phyloP scores from a whole-genome alignment of 2,888 invertebrate genomes.

The Erebia epiphron region DNA sequence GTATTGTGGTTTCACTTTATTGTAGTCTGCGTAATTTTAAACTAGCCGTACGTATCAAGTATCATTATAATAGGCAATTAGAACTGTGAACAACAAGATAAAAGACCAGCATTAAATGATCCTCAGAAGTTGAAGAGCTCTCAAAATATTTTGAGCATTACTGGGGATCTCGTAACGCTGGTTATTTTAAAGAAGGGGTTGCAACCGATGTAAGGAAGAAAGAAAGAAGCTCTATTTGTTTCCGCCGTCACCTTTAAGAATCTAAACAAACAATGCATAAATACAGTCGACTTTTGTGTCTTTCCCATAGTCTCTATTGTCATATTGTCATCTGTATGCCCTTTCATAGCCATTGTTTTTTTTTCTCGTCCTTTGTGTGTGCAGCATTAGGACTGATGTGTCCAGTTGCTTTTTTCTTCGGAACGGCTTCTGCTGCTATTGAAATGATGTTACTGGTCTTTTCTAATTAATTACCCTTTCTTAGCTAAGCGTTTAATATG shows the following conservation, averaged over 20 bases:
- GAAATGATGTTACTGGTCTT: slow-evolving; percentile 39
- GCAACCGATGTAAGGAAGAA: slow-evolving; percentile 44
- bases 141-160: slow-evolving; percentile 19
- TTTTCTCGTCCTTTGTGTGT: slow-evolving; percentile 54
- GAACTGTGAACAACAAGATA: slow-evolving; percentile 63
- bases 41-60: slow-evolving; percentile 63
- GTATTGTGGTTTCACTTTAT: slow-evolving; percentile 7
- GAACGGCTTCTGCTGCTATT: slow-evolving; percentile 39
- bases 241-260: slow-evolving; percentile 72
- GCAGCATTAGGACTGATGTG: slow-evolving; percentile 57
- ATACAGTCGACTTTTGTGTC: slow-evolving; percentile 71
- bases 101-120: slow-evolving; percentile 45
- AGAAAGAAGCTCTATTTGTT: slow-evolving; percentile 71
- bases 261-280: slow-evolving; percentile 79
- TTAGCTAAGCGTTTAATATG: not conserved
- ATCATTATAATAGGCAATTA: slow-evolving; percentile 81
- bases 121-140: slow-evolving; percentile 34
- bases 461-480: slow-evolving; percentile 34
- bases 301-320: slow-evolving; percentile 72
- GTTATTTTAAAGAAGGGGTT: slow-evolving; percentile 61
- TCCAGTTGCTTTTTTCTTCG: slow-evolving; percentile 53
- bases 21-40: slow-evolving; percentile 32
- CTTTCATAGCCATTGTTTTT: slow-evolving; percentile 59
- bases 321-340: slow-evolving; percentile 72
- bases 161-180: slow-evolving; percentile 43